Evolutionary conservation across 2,888 invertebrate species (phyloP), one percentile per base, ranked within the genome.

Genomic region (Enchytraeus crypticus): DNA sequence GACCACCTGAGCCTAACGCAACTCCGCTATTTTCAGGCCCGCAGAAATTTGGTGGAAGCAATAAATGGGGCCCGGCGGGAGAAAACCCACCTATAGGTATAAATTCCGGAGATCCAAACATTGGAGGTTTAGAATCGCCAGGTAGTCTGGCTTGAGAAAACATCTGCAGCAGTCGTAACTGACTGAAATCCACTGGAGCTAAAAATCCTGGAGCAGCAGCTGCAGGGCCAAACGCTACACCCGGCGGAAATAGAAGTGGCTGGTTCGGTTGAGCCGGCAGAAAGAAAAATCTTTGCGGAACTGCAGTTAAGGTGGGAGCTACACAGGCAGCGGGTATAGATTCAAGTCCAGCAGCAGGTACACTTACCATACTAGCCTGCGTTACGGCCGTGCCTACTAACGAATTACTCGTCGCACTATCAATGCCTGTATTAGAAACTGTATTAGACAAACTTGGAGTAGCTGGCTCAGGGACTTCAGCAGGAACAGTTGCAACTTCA

Each of bases 121-220:
- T n/a, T n/a, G n/a, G n/a, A n/a, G n/a, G n/a, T n/a, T n/a, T n/a
- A n/a, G n/a, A n/a, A n/a, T n/a, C n/a, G n/a, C n/a, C n/a, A n/a
- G n/a, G n/a, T n/a, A n/a, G n/a, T n/a, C n/a, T n/a, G n/a, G n/a
- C n/a, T n/a, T n/a, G n/a, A n/a, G n/a, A n/a, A n/a, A n/a, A n/a
- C 18, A 61, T 53, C 26, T 62, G 62, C 8, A 62, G 46, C 26
- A 62, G 62, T 0, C 62, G 58, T 11, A 62, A 53, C 58, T 62
- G 62, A 23, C 60, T 51, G 27, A 62, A 62, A 43, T 53, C 62
- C 8, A 62, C 38, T 23, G 62, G 59, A 21, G 53, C 54, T 1
- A 62, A 43, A 29, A 58, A 62, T 26, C 51, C 54, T 27, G 27
- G 57, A 2, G 29, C 47, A 2, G 29, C 47, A 11, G 34, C 33